Base-by-base conservation (phyloP, 2,113 vertebrate genomes). In the Thamnophis sirtalis region DNA sequence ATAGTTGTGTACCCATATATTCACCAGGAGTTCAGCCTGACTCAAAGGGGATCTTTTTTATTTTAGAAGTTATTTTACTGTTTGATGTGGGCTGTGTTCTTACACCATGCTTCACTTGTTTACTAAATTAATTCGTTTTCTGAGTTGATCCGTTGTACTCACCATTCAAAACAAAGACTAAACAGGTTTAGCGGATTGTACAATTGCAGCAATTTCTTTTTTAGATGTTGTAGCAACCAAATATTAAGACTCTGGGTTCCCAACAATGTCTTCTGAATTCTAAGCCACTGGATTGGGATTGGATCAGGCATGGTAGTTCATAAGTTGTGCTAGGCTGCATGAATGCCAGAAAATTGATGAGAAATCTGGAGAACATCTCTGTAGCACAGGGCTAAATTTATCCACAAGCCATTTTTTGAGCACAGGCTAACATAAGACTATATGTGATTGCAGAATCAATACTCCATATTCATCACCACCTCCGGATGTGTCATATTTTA, bases 381-480 rank as follows among this genome's bases (percentile, higher is more conserved):
- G 80, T 24, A 24, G 17, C 80, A 54, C 92, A 90, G 58, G 0
- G 8, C 50, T 93, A 0, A 22, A n/a, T 93, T 95, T 94, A 56
- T 91, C 53, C 9, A 91, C 68, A 84, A 48, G 55, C 88, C 80
- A n/a, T 92, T 94, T 94, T 91, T 91, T 90, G 88, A 94, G 89
- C 9, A 0, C 7, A 21, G 80, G 2, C 89, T 96, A 94, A 87
- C 73, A 88, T 93, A 56, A 56, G 43, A 3, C 88, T 93, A 93
- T 91, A 93, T 2, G 13, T 26, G 92, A 26, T 90, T 94, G 85
- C 24, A 94, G 95, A 93, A 96, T 96, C 94, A 92, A 95, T 95
- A 93, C 17, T 2, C 92, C 95, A 93, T 93, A 93, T 93, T 96
- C 93, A 93, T 94, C 94, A 92, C 15, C 73, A 80, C 93, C 93